Evolutionary conservation across 2,888 invertebrate species (phyloP).

Genomic region (Dryomyza anilis): DNA sequence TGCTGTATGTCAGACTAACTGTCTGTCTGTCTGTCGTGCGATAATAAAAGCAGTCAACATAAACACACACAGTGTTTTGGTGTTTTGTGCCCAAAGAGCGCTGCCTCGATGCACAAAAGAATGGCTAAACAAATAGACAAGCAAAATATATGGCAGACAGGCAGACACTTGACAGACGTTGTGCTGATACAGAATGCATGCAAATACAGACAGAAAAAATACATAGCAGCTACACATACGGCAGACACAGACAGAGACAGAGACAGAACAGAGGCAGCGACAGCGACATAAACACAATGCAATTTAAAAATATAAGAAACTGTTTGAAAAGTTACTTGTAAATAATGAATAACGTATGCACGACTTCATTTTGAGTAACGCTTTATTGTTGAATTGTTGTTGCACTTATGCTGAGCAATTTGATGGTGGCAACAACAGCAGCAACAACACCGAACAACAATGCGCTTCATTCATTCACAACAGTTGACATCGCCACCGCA

Average conservation of each 20-base stretch:
- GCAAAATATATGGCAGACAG: slow-evolving; percentile 10
- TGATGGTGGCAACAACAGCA: not conserved
- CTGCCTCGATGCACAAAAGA: no score
- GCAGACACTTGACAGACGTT: slow-evolving; percentile 21
- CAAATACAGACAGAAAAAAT: no score
- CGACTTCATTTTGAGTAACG: slow-evolving; percentile 21
- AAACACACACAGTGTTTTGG: no score
- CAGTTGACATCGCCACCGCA: slow-evolving; percentile 34
- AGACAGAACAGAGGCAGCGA: no score
- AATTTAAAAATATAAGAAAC: slow-evolving; percentile 2
- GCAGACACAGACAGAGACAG: not conserved
- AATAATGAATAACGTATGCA: slow-evolving; percentile 24
- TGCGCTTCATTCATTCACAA: slow-evolving; percentile 34
- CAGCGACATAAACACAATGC: not conserved
- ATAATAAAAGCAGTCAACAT: no score
- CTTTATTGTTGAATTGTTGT: not conserved
- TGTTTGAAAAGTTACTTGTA: slow-evolving; percentile 10
- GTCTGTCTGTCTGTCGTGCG: no score
- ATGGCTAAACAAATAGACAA: no score
- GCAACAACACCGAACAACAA: slow-evolving; percentile 21
- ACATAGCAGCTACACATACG: no score
- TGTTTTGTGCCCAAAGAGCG: no score
- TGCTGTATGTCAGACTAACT: no score
- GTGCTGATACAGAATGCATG: slow-evolving; percentile 2
- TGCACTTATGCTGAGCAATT: not conserved